Base-by-base conservation (phyloP, 2,888 invertebrate genomes). In the Microplitis deprimator region DNA sequence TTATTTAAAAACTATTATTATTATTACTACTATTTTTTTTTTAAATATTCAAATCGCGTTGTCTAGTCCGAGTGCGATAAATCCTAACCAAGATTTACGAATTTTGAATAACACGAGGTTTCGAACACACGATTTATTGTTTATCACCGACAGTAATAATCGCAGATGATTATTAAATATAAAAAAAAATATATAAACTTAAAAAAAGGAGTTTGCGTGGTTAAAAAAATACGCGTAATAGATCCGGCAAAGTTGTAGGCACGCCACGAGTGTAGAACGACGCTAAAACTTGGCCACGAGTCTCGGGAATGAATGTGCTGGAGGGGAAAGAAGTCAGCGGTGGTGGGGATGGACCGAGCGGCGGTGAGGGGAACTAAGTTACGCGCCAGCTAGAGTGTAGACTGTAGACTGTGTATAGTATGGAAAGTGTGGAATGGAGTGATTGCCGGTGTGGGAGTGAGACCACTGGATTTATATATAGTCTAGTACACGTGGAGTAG, bases 211-310 rank as follows among this genome's bases (percentile, higher is more conserved):
- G 13, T 13, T 10, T 4, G 50, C 50, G 50, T 50, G 50, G 50
- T 29, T 29, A 80, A 82, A 83, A 82, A 86, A 85, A 83, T 81
- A 82, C 82, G 84, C 83, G 86, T 83, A 84, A 86, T 84, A 86
- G 85, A 86, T 85, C 83, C 84, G 83, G 83, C 83, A 83, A 84
- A 86, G 85, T 86, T 85, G 85, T 85, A 85, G 86, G 84, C 83
- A 86, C 85, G 85, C 85, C 83, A 84, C 85, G 84, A 84, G 84
- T 50, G 50, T 84, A 83, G 83, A 82, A 83, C 85, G 85, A 87
- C 84, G 88, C 85, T 87, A 84, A 87, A 88, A 87, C 85, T 87
- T 87, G 82, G 83, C 86, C 87, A 85, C 87, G 86, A 87, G 87
- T 87, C 84, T 83, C 79, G 83, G 76, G 76, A 77, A 76, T 73